Base-by-base conservation (phyloP, 1,140 invertebrate genomes). In the Drosophila gunungcola region DNA sequence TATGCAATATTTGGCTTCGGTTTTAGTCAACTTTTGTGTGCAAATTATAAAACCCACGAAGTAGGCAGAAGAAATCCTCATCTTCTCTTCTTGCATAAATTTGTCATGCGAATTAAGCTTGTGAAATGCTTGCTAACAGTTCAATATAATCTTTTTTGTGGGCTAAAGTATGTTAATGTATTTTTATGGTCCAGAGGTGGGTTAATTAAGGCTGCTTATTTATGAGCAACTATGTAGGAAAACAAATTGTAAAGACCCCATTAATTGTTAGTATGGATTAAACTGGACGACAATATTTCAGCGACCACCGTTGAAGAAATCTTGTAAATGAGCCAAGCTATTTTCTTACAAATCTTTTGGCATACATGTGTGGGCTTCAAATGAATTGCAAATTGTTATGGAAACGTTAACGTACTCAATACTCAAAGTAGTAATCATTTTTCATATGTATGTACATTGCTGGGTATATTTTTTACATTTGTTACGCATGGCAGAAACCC, bases 21-120 rank as follows among this genome's bases (percentile, higher is more conserved):
- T 56, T 76, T 74, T 43, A 32, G 72, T 41, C 73, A 76, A 76
- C 53, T 76, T 76, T 76, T 75, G 73, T 76, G 73, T 76, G 73
- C 73, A 67, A 74, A 74, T 75, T 73, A 41, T 54, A 48, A 52
- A 65, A 27, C 43, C 52, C 53, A 52, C 52, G n/a, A 62, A 42
- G 32, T 16, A 6, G 29, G 29, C 29, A 63, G 32, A 39, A 46
- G 68, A 52, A 61, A 56, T 69, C 49, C 36, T 46, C 52, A 45
- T 42, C 42, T 58, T 73, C 41, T 56, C 63, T 49, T 51, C 42
- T 77, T 65, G 52, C 75, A 79, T 83, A 68, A 55, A 73, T 79
- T 84, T 64, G 74, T 82, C 78, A 82, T 82, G 82, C 63, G 78
- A 85, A 85, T 78, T 82, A 48, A 73, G 48, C 38, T 86, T 82